These are phyloP conservation scores for Tenthredo livida DNA, from an alignment of 2,888 invertebrate genomes.

Conservation along the genomic window DNA sequence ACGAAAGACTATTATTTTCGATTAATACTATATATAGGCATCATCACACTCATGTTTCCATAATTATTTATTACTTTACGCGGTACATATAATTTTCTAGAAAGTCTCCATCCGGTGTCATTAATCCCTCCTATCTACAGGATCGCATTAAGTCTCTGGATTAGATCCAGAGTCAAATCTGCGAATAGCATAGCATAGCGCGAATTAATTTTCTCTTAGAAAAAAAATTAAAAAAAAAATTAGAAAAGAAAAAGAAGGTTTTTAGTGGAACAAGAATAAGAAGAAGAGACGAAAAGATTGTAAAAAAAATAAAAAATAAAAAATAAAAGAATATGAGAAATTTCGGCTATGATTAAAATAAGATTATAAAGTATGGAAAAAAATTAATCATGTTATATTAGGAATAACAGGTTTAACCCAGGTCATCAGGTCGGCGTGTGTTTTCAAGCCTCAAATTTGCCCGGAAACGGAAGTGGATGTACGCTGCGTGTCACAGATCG, in stretches of 20 bases:
- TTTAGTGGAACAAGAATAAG: background rate
- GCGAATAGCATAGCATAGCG: too few species aligned
- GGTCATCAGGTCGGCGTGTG: background rate
- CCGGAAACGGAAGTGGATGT: conserved; percentile 45
- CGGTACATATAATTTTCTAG: conserved; percentile 34
- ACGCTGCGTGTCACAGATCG: conserved; percentile 13
- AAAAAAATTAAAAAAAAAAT: too few species aligned
- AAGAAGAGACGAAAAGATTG: background rate
- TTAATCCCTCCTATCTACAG: conserved; percentile 2
- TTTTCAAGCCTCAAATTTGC: conserved; percentile 28
- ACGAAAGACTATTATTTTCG: background rate
- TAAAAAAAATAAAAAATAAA: too few species aligned
- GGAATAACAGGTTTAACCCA: background rate
- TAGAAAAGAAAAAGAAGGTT: background rate
- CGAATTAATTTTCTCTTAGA: background rate
- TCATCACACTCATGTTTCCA: conserved; percentile 15
- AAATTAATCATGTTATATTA: background rate
- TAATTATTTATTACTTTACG: conserved; percentile 35
- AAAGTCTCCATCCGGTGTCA: conserved; percentile 39
- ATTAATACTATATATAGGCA: background rate
- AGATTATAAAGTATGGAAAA: background rate
- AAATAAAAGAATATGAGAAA: background rate
- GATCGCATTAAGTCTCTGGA: background rate
- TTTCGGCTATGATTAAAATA: background rate
- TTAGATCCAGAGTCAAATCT: background rate